phyloP scores from a whole-genome alignment of 2,797 vertebrate genomes.

The Eutrigla gurnardus region DNA sequence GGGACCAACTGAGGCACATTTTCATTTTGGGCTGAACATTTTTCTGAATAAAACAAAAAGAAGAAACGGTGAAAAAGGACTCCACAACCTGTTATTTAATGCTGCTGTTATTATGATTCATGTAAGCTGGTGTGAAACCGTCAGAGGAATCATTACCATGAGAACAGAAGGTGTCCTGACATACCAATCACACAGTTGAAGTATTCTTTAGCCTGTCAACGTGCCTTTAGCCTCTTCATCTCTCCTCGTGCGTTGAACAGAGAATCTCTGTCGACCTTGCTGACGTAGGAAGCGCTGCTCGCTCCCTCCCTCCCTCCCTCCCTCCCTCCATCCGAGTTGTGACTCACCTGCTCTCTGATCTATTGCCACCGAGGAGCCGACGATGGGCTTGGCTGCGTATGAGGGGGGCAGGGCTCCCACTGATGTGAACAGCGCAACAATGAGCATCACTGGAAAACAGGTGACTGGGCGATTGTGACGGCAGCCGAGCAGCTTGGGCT shows the following conservation, averaged over 20 bases:
- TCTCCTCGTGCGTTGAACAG: constrained; percentile 15
- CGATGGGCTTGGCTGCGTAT: constrained; percentile 61
- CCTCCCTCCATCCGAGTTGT: constrained; percentile 60
- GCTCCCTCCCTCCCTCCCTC: constrained; percentile 55
- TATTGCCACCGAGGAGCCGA: constrained; percentile 71
- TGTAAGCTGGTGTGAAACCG: constrained; percentile 7
- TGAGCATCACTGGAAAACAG: constrained; percentile 46
- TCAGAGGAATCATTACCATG: background rate
- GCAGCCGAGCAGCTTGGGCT: constrained; percentile 3
- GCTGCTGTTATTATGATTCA: constrained; percentile 2
- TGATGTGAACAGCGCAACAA: constrained; percentile 66
- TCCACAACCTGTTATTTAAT: background rate
- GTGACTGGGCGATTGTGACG: constrained; percentile 18
- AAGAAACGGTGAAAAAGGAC: background rate
- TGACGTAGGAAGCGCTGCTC: constrained; percentile 68
- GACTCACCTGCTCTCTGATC: constrained; percentile 83
- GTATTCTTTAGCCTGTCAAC: constrained; percentile 8
- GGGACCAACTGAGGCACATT: constrained; percentile 54
- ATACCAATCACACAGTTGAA: constrained; percentile 16
- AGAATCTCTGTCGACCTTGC: constrained; percentile 60
- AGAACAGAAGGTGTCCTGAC: constrained; percentile 20
- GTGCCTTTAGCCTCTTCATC: constrained; percentile 2
- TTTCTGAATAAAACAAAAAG: constrained; percentile 50
- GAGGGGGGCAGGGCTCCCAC: constrained; percentile 37
- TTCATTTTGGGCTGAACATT: constrained; percentile 51